Conservation (phyloP, 2,113 vertebrate genomes). For the Thymallus thymallus region DNA sequence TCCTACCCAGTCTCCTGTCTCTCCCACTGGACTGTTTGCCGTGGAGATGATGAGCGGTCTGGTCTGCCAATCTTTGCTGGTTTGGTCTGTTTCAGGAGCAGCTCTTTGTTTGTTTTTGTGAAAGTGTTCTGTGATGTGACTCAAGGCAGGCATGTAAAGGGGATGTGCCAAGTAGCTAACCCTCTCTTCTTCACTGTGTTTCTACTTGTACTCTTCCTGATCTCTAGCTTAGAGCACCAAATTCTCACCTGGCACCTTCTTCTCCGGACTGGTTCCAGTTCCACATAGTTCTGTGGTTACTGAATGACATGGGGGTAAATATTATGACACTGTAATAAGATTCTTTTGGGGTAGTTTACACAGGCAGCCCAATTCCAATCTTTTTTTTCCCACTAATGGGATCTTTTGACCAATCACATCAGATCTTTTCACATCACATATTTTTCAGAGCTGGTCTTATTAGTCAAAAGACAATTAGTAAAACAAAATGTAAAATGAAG, state of each 20-base stretch:
- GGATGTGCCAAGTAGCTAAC: background rate
- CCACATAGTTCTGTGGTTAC: background rate
- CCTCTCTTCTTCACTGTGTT: too few relatives aligned
- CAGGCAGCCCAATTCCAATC: too few relatives aligned
- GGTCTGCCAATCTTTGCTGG: constrained; percentile 11
- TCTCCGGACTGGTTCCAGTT: background rate
- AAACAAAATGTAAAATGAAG: too few relatives aligned
- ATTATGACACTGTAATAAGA: background rate
- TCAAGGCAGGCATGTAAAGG: background rate
- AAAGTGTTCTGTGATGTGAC: background rate
- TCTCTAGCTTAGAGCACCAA: background rate
- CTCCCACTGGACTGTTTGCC: constrained; percentile 24
- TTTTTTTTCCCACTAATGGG: too few relatives aligned
- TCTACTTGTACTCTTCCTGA: background rate
- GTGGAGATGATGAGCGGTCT: constrained; percentile 10
- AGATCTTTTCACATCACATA: too few relatives aligned
- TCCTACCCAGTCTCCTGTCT: background rate
- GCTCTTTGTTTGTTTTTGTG: background rate
- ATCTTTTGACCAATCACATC: too few relatives aligned
- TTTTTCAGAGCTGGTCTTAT: too few relatives aligned
- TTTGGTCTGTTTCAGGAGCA: constrained; percentile 12
- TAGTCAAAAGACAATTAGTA: too few relatives aligned
- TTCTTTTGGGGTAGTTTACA: too few relatives aligned
- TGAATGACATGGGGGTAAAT: background rate
- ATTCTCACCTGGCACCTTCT: background rate